Evolutionary conservation across 2,113 vertebrate species (phyloP).

Genomic region (Pelvicachromis taeniatus): DNA sequence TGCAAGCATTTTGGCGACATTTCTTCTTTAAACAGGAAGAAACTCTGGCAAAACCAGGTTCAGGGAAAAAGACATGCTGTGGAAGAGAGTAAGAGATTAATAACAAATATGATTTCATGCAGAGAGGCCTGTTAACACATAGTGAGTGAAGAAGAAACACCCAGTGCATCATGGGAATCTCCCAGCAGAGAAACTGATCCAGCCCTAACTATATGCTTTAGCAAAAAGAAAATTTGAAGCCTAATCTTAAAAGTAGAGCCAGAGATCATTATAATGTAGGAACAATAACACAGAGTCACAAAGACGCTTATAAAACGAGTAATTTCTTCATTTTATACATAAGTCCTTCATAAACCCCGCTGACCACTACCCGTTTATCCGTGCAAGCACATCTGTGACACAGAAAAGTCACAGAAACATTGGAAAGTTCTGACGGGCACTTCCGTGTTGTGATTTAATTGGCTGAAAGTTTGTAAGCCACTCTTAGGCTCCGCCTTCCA

Average conservation of each 20-base stretch:
- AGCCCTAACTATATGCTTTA: no score
- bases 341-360: not conserved
- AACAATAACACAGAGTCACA: not conserved
- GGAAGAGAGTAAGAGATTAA: no score
- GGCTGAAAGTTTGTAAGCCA: constrained; percentile 36
- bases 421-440: not conserved
- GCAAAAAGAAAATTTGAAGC: no score
- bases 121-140: no score
- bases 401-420: not conserved
- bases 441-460: constrained; percentile 39
- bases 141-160: no score
- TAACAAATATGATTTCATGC: no score
- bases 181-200: no score
- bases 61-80: no score
- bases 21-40: no score
- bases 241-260: no score
- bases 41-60: no score
- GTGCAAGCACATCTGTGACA: not conserved
- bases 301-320: not conserved
- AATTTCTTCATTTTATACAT: not conserved
- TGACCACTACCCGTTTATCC: not conserved
- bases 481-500: not conserved
- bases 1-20: not conserved
- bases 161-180: no score
- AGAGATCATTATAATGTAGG: not conserved